A percentile compares a stretch with the other conserved stretches of the same genome.
These are phyloP conservation scores for Prorops nasuta DNA, from an alignment of 1,140 invertebrate genomes.

Conservation along the genomic window DNA sequence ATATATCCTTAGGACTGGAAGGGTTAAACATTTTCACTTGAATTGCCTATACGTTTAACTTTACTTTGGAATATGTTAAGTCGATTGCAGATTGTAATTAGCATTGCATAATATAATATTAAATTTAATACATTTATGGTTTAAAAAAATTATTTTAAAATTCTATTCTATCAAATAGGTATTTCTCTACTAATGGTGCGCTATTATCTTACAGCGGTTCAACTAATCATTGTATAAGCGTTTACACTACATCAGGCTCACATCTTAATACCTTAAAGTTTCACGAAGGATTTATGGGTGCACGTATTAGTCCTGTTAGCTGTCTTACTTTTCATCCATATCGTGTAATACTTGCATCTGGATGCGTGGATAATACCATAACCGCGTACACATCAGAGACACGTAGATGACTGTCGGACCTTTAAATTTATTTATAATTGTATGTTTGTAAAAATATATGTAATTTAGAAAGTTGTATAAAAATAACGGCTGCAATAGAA, in stretches of 20 bases:
- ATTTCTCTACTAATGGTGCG: conserved; percentile 13
- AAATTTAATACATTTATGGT: too few species aligned
- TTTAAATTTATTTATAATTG: conserved; percentile 21
- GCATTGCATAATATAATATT: too few species aligned
- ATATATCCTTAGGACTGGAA: too few species aligned
- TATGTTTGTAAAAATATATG: too few species aligned
- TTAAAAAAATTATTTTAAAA: too few species aligned
- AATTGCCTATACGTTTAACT: too few species aligned
- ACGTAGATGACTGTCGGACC: conserved; percentile 66
- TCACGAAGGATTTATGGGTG: conserved; percentile 89
- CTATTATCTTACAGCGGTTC: conserved; percentile 68
- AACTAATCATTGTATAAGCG: conserved; percentile 75
- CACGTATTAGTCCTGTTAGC: conserved; percentile 79
- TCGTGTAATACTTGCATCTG: conserved; percentile 73
- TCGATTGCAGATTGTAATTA: too few species aligned
- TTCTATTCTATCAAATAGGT: conserved; percentile 7
- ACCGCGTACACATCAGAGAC: conserved; percentile 71
- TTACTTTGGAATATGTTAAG: too few species aligned
- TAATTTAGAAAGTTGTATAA: too few species aligned
- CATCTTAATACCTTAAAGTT: conserved; percentile 76
- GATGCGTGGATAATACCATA: conserved; percentile 75
- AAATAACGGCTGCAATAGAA: too few species aligned
- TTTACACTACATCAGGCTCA: conserved; percentile 73
- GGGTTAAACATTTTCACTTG: too few species aligned
- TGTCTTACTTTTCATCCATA: conserved; percentile 87